phyloP scores from a whole-genome alignment of 2,797 vertebrate species.

The Allochrocebus solatus region DNA sequence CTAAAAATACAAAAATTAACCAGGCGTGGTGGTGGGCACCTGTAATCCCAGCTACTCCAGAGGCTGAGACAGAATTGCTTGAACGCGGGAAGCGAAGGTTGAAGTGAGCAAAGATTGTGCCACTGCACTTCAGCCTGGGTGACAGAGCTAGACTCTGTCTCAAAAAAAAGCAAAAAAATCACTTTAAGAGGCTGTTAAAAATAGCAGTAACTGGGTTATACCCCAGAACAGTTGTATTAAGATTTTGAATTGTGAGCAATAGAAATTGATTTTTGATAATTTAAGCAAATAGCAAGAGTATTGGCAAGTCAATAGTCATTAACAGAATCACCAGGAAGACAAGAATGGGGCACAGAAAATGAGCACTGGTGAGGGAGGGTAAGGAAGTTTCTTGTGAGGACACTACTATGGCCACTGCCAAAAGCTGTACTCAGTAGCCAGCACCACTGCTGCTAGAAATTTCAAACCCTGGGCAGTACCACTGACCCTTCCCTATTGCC shows the following conservation, averaged over 20 bases:
- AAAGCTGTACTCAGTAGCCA: not conserved
- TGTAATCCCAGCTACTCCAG: too few species aligned
- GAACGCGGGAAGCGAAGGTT: too few species aligned
- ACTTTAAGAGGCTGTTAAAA: slow-evolving; percentile 41
- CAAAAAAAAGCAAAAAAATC: not conserved
- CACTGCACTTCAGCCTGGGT: too few species aligned
- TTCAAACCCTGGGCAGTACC: not conserved
- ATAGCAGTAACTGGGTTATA: not conserved
- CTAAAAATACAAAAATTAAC: too few species aligned
- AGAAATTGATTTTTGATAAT: slow-evolving; percentile 34
- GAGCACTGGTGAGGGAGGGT: not conserved
- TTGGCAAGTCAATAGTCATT: not conserved
- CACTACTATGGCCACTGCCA: not conserved
- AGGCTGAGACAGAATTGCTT: too few species aligned
- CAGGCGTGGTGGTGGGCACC: too few species aligned
- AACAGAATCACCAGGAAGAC: slow-evolving; percentile 8
- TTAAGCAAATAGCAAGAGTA: slow-evolving; percentile 21
- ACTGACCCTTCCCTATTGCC: not conserved
- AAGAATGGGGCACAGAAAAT: slow-evolving; percentile 19
- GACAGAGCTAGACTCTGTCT: too few species aligned
- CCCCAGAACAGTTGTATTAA: not conserved
- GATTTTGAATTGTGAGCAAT: not conserved
- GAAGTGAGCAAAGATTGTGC: too few species aligned
- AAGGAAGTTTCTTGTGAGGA: not conserved
- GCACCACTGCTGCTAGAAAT: not conserved